phyloP scores from a whole-genome alignment of 2,888 invertebrate genomes.

The Stramonita haemastoma region DNA sequence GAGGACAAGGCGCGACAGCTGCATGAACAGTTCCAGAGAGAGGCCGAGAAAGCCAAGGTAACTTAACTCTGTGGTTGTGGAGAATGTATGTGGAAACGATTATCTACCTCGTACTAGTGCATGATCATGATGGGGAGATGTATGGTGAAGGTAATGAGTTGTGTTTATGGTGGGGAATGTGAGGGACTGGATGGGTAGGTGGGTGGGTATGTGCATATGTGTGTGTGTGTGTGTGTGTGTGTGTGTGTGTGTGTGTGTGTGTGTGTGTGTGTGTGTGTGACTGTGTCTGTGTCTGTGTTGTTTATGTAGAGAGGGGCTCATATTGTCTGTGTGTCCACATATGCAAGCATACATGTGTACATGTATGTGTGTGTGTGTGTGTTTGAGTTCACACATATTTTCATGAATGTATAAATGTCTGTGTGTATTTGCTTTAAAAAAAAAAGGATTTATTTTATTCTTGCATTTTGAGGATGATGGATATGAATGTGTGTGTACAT shows the following conservation, averaged over 20 bases:
- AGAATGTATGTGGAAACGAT: no score
- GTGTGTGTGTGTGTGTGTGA: not conserved
- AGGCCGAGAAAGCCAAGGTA: conserved; percentile 15
- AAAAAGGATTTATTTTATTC: no score
- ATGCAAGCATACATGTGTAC: not conserved
- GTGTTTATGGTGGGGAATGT: no score
- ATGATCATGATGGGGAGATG: no score
- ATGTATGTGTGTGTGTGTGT: not conserved
- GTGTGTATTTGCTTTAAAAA: not conserved
- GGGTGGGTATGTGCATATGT: no score
- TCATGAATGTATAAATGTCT: not conserved
- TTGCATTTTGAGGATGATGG: no score
- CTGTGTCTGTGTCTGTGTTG: not conserved
- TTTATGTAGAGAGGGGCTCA: no score
- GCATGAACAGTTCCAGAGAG: conserved; percentile 25
- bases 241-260: not conserved
- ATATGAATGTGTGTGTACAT: not conserved
- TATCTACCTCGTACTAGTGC: no score
- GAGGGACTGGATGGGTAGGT: no score
- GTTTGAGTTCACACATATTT: not conserved
- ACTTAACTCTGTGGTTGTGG: no score
- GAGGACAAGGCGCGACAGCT: conserved; percentile 23
- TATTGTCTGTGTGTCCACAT: not conserved
- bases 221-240: not conserved
- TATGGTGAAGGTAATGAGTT: no score